These are phyloP conservation scores for Amphipoea lucens DNA, from an alignment of 2,888 invertebrate genomes.

Conservation along the genomic window DNA sequence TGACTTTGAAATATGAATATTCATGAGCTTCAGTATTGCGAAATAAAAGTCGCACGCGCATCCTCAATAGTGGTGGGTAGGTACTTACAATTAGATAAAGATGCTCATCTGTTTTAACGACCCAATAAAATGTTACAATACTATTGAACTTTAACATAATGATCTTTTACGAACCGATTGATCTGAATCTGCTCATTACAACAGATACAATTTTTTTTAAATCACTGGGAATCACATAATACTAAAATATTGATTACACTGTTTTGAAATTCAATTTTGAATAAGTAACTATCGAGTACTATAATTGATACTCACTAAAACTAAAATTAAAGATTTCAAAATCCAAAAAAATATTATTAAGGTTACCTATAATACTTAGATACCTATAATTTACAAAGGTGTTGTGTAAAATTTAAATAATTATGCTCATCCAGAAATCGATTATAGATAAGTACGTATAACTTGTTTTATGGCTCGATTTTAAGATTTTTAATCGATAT, in stretches of 20 bases:
- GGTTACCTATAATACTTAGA: too few relatives aligned
- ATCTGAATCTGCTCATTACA: conserved; percentile 33
- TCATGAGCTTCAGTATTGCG: conserved; percentile 28
- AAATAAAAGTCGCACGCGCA: conserved; percentile 24
- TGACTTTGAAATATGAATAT: conserved; percentile 26
- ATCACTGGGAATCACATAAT: conserved; percentile 1
- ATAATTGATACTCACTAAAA: not conserved
- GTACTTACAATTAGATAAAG: conserved; percentile 12
- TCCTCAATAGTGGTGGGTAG: conserved; percentile 7
- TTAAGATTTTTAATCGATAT: conserved; percentile 6
- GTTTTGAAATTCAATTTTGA: conserved; percentile 24
- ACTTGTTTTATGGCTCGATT: conserved; percentile 17
- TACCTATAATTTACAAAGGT: not conserved
- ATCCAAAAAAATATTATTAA: not conserved
- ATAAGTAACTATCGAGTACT: not conserved
- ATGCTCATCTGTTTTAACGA: conserved; percentile 46
- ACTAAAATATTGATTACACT: conserved; percentile 12
- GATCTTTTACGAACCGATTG: conserved; percentile 25
- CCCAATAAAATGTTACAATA: conserved; percentile 54
- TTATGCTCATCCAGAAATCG: conserved; percentile 19
- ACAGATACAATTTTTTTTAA: conserved; percentile 18
- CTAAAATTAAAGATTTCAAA: conserved; percentile 13
- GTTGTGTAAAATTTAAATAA: conserved; percentile 10
- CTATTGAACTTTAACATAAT: conserved; percentile 61
- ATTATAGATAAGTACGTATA: not conserved